Conservation (phyloP, 2,888 invertebrate genomes). For the Xestia sexstrigata region DNA sequence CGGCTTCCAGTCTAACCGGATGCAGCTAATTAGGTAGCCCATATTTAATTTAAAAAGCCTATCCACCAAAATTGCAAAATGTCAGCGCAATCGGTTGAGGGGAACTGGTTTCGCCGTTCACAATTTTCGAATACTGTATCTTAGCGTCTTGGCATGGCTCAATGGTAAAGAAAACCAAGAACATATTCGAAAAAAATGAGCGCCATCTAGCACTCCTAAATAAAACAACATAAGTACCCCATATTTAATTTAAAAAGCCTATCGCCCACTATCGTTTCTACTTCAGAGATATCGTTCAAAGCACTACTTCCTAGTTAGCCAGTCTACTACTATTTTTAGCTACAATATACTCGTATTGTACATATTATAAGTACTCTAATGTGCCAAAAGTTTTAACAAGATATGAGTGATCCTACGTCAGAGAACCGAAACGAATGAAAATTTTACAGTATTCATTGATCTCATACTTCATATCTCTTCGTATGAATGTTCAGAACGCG, state of each 20-base stretch:
- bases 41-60: too few species aligned
- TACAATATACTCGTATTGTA: background rate
- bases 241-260: background rate
- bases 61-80: too few species aligned
- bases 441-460: slow-evolving; percentile 62
- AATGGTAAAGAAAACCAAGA: background rate
- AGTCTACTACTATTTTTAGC: background rate
- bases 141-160: background rate
- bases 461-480: slow-evolving; percentile 41
- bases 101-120: background rate
- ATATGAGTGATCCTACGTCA: slow-evolving; percentile 34
- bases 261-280: background rate
- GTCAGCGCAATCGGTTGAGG: too few species aligned
- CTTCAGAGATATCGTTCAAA: slow-evolving; percentile 14
- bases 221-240: background rate
- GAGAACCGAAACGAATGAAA: slow-evolving; percentile 48
- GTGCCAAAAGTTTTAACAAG: slow-evolving; percentile 16
- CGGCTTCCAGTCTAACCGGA: too few species aligned
- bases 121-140: background rate
- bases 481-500: slow-evolving; percentile 40
- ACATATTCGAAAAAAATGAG: background rate
- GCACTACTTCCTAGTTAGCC: slow-evolving; percentile 6
- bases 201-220: background rate
- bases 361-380: slow-evolving; percentile 1
- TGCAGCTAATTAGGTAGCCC: too few species aligned